Conservation (phyloP, 2,888 invertebrate species). For the Zygogramma bicolorata region DNA sequence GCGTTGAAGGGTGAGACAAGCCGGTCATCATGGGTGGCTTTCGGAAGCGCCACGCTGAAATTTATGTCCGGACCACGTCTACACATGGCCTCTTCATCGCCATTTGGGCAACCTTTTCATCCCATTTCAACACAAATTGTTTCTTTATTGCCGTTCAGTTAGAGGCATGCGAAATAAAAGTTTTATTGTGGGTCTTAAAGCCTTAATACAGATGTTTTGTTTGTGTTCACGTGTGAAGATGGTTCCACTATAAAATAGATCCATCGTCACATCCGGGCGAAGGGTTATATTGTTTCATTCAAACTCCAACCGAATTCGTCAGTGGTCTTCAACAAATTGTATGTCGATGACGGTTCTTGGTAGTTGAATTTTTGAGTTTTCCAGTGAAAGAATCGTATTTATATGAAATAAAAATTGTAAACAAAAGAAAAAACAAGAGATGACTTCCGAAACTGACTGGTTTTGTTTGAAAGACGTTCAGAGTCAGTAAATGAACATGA, state of each 20-base stretch:
- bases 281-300: not conserved
- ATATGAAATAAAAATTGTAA: too few species aligned
- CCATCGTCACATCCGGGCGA: not conserved
- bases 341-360: too few species aligned
- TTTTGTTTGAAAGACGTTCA: too few species aligned
- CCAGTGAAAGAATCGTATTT: too few species aligned
- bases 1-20: constrained; percentile 12
- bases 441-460: too few species aligned
- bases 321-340: too few species aligned
- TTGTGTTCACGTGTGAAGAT: constrained; percentile 52
- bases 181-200: constrained; percentile 51
- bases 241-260: constrained; percentile 38
- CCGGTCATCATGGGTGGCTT: constrained; percentile 29
- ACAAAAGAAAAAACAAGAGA: too few species aligned
- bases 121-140: constrained; percentile 46
- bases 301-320: too few species aligned
- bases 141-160: constrained; percentile 36
- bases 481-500: too few species aligned
- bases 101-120: constrained; percentile 44
- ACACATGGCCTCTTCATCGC: constrained; percentile 47
- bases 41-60: constrained; percentile 42
- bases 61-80: constrained; percentile 41
- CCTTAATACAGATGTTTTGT: constrained; percentile 48
- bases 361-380: too few species aligned
- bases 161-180: constrained; percentile 48